phyloP scores from a whole-genome alignment of 2,888 invertebrate species.

The Latheticus oryzae region DNA sequence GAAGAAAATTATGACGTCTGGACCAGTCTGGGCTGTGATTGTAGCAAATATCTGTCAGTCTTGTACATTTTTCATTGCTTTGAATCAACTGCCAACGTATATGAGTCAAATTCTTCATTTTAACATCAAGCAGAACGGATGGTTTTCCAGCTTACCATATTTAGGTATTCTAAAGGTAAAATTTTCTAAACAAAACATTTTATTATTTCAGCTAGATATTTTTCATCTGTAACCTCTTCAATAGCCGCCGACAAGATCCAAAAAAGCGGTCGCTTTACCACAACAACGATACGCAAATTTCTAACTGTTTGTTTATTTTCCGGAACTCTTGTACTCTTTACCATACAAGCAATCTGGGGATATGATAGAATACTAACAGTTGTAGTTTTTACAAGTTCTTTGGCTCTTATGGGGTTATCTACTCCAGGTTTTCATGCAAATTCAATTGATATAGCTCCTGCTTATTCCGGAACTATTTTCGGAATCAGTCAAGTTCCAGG shows the following conservation, averaged over 20 bases:
- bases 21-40: slow-evolving; percentile 85
- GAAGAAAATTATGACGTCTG: slow-evolving; percentile 74
- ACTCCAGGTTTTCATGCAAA: slow-evolving; percentile 19
- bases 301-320: slow-evolving; percentile 15
- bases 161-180: slow-evolving; percentile 9
- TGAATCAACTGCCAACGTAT: slow-evolving; percentile 20
- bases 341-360: slow-evolving; percentile 21
- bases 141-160: slow-evolving; percentile 21
- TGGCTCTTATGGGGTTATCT: not conserved
- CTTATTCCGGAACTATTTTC: slow-evolving; percentile 21
- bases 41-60: slow-evolving; percentile 75
- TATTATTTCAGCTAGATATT: slow-evolving; percentile 12
- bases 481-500: slow-evolving; percentile 1
- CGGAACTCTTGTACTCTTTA: slow-evolving; percentile 2
- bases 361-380: slow-evolving; percentile 11
- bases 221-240: slow-evolving; percentile 4
- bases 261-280: slow-evolving; percentile 14
- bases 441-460: slow-evolving; percentile 20
- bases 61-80: slow-evolving; percentile 7
- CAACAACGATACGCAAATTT: slow-evolving; percentile 13
- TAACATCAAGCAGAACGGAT: slow-evolving; percentile 23
- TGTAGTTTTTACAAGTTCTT: slow-evolving; percentile 6
- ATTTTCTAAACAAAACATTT: not conserved
- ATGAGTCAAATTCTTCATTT: slow-evolving; percentile 18
- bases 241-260: slow-evolving; percentile 11